Evolutionary conservation across 2,888 invertebrate genomes (phyloP).

Genomic region (Ormyrus thymus): DNA sequence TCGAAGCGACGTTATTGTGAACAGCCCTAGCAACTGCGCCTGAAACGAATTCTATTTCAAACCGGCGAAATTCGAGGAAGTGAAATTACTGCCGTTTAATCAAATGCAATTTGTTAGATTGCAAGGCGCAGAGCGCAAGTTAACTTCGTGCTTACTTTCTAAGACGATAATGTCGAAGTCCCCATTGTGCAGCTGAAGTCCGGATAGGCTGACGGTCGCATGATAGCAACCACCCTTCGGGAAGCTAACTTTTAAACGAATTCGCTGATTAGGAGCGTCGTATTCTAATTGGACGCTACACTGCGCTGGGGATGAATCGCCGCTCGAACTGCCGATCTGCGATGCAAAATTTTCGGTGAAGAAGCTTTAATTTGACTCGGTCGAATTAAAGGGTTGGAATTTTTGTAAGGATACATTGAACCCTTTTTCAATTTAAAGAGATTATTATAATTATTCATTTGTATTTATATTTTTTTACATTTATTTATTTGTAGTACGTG

Average conservation of each 20-base stretch:
- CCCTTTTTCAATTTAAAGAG: too few relatives aligned
- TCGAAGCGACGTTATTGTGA: slow-evolving; percentile 89
- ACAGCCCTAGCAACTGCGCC: slow-evolving; percentile 89
- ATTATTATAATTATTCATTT: too few relatives aligned
- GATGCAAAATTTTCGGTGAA: slow-evolving; percentile 47
- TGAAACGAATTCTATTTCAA: slow-evolving; percentile 65
- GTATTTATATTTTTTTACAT: too few relatives aligned
- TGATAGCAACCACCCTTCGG: slow-evolving; percentile 88
- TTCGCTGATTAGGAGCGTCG: slow-evolving; percentile 86
- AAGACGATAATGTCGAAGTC: slow-evolving; percentile 94
- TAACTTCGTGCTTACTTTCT: slow-evolving; percentile 80
- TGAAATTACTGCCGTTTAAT: too few relatives aligned
- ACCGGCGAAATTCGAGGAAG: too few relatives aligned
- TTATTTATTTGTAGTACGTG: too few relatives aligned
- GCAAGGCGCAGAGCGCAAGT: too few relatives aligned
- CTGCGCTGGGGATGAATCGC: slow-evolving; percentile 77
- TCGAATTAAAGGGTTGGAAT: neutral
- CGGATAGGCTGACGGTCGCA: slow-evolving; percentile 86
- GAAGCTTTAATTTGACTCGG: neutral
- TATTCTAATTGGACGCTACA: slow-evolving; percentile 81
- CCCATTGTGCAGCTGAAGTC: slow-evolving; percentile 87
- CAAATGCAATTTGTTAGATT: too few relatives aligned
- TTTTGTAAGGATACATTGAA: neutral
- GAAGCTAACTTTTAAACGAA: slow-evolving; percentile 86
- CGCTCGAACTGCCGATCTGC: slow-evolving; percentile 80